Conservation (phyloP, 2,888 invertebrate genomes). For the Operophtera brumata region DNA sequence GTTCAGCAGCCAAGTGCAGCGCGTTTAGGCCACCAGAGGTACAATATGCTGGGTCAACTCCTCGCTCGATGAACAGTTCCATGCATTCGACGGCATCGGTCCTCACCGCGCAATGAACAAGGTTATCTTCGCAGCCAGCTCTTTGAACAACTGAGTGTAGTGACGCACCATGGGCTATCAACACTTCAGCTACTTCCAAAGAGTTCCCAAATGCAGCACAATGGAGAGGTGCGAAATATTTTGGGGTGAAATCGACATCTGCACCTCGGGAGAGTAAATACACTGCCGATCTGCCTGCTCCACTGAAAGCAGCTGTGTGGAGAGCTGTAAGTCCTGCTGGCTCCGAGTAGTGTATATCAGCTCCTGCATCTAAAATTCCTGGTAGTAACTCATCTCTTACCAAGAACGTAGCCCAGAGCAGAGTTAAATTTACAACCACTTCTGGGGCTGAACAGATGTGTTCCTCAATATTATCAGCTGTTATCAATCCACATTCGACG, state of each 20-base stretch:
- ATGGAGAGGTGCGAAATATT: slow-evolving; percentile 90
- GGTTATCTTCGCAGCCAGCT: slow-evolving; percentile 86
- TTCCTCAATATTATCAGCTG: slow-evolving; percentile 80
- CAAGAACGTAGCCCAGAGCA: slow-evolving; percentile 87
- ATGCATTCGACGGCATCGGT: slow-evolving; percentile 90
- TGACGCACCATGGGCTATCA: slow-evolving; percentile 86
- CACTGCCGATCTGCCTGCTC: slow-evolving; percentile 84
- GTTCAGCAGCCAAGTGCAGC: slow-evolving; percentile 89
- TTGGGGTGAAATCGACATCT: slow-evolving; percentile 84
- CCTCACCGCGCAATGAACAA: slow-evolving; percentile 91
- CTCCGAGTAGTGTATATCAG: slow-evolving; percentile 85
- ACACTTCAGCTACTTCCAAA: slow-evolving; percentile 87
- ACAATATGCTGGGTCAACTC: slow-evolving; percentile 87
- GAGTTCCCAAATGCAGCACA: slow-evolving; percentile 95
- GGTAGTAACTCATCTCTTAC: slow-evolving; percentile 86
- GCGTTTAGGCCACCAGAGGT: slow-evolving; percentile 89
- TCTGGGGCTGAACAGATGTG: slow-evolving; percentile 83
- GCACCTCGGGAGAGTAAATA: slow-evolving; percentile 85
- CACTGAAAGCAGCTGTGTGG: slow-evolving; percentile 89
- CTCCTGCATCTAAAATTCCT: slow-evolving; percentile 83
- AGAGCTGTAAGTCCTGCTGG: slow-evolving; percentile 87
- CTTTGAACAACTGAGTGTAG: slow-evolving; percentile 85
- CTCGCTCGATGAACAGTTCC: slow-evolving; percentile 86
- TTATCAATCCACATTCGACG: slow-evolving; percentile 85
- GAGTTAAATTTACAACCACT: slow-evolving; percentile 85